These are phyloP conservation scores for Lochmaea capreae DNA, from an alignment of 2,888 invertebrate genomes.

Conservation along the genomic window DNA sequence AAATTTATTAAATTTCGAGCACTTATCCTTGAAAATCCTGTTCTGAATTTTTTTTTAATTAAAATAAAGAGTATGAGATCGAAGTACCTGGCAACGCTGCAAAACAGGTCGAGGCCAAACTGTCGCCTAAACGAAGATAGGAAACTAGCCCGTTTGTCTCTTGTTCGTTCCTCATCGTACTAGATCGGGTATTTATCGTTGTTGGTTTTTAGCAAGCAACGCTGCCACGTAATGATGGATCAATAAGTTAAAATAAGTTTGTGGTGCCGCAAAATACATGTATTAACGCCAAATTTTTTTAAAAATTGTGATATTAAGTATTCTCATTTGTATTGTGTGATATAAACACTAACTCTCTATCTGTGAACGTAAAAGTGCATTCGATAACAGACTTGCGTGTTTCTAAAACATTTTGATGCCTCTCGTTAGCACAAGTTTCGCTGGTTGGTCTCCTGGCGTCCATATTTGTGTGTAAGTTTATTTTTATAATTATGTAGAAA, in stretches of 20 bases:
- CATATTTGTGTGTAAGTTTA: conserved; percentile 62
- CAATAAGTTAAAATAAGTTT: conserved; percentile 61
- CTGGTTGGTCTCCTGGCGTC: conserved; percentile 62
- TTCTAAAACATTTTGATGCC: conserved; percentile 58
- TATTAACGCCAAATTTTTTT: conserved; percentile 66
- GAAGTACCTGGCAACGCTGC: conserved; percentile 22
- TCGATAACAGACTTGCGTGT: conserved; percentile 59
- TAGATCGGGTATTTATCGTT: conserved; percentile 31
- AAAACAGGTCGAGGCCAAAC: conserved; percentile 31
- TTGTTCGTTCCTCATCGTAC: conserved; percentile 15
- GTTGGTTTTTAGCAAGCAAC: conserved; percentile 54
- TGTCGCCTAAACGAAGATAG: conserved; percentile 18
- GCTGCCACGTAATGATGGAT: conserved; percentile 65
- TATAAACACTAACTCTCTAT: conserved; percentile 56
- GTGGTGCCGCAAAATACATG: conserved; percentile 61
- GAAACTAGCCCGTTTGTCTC: conserved; percentile 17
- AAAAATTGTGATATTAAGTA: conserved; percentile 66
- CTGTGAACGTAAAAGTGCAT: conserved; percentile 53
- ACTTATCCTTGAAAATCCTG: conserved; percentile 9
- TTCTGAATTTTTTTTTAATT: conserved; percentile 9
- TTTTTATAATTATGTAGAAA: conserved; percentile 19
- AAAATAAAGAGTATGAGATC: conserved; percentile 16
- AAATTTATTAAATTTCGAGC: neutral
- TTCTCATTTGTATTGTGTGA: conserved; percentile 62
- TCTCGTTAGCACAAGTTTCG: conserved; percentile 56